Base-by-base conservation (phyloP, 2,113 vertebrate species). In the Thermophis baileyi region DNA sequence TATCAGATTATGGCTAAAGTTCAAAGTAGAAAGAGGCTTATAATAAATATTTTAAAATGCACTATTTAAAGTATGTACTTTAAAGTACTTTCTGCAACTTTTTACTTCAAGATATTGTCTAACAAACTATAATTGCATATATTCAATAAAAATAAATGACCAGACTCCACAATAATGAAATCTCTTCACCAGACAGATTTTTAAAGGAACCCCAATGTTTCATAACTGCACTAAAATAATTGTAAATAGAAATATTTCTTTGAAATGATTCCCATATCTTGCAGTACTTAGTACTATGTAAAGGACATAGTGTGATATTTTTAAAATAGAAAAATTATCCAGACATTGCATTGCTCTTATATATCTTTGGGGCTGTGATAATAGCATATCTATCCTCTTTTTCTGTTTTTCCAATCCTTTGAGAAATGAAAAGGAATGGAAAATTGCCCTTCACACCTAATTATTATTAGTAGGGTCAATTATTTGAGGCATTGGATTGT, bases 371-470 rank as follows among this genome's bases (percentile, higher is more conserved):
- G 0, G 1, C 57, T 49, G 4, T 55, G 35, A 11, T 54, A 24
- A 35, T 54, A 35, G 20, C n/a, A 54, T 20, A 40, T 44, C 5
- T 60, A 46, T 55, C 40, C 6, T 89, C 54, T 14, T 57, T 44
- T 57, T 60, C 54, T 40, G 2, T 46, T 54, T 44, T n/a, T 44
- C 22, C 22, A 55, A 6, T 22, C 50, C 25, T 40, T 22, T 50
- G 49, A 35, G 92, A 46, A 8, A 69, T 25, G 60, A 88, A 95
- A 94, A n/a, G 89, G 91, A 94, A 93, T 94, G 24, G 30, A 60
- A 60, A 60, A 25, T 47, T 50, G 7, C 30, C 16, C 40, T 20
- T 53, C 51, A 25, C 16, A 50, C 6, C 35, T 22, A 20, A 49
- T n/a, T 30, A 47, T 8, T 74, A 81, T 44, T 35, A 40, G 35